phyloP scores from a whole-genome alignment of 2,888 invertebrate species.

The Trimorus sp. region DNA sequence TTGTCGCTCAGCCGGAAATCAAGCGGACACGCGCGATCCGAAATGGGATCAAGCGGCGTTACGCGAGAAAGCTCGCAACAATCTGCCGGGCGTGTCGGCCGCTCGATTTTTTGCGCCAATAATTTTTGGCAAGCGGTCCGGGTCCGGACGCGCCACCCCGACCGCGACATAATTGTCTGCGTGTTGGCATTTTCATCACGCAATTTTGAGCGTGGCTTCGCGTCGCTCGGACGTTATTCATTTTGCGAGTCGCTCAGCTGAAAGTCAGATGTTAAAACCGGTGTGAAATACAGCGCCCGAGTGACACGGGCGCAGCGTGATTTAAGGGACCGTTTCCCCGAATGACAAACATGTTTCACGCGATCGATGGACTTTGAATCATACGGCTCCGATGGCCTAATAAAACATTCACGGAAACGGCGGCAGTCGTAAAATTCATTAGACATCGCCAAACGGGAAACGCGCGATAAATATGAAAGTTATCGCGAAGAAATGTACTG shows the following conservation, averaged over 20 bases:
- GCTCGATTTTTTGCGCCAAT: constrained; percentile 50
- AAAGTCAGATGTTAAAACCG: constrained; percentile 47
- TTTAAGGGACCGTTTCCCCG: constrained; percentile 42
- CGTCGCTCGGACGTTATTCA: constrained; percentile 54
- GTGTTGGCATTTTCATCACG: constrained; percentile 63
- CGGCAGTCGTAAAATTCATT: no score
- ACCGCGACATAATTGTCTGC: constrained; percentile 54
- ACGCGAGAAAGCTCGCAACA: constrained; percentile 30
- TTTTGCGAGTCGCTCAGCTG: constrained; percentile 33
- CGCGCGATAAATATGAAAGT: no score
- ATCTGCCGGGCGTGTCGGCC: constrained; percentile 47
- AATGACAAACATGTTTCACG: constrained; percentile 31
- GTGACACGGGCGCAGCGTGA: constrained; percentile 49
- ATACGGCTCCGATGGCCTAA: no score
- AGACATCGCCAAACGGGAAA: no score
- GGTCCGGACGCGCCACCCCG: constrained; percentile 27
- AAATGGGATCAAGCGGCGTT: constrained; percentile 40
- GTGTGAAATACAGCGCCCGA: constrained; percentile 49
- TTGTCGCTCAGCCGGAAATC: constrained; percentile 32
- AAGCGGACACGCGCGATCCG: constrained; percentile 28
- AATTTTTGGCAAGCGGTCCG: constrained; percentile 21
- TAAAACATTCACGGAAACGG: no score
- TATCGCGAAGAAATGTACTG: no score
- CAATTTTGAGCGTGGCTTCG: constrained; percentile 37
- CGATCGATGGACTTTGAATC: no score